phyloP scores from a whole-genome alignment of 2,888 invertebrate species.

The Ctenicera cuprea region DNA sequence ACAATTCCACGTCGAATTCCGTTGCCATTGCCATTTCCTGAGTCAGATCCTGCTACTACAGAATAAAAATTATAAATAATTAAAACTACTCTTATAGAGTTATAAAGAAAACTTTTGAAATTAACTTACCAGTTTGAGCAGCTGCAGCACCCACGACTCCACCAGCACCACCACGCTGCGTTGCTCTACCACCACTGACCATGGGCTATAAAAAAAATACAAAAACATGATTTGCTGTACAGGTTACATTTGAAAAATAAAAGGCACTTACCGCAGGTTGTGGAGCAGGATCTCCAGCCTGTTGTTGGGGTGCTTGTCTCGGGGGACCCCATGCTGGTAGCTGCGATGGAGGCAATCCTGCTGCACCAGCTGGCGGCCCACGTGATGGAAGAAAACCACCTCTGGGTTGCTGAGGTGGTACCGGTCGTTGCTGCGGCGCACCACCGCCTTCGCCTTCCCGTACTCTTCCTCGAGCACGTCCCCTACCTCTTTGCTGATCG shows the following conservation, averaged over 20 bases:
- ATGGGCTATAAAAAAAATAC: neutral
- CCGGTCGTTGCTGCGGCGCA: slow-evolving; percentile 9
- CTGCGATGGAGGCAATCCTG: slow-evolving; percentile 37
- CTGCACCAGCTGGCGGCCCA: neutral
- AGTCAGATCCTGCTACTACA: no score
- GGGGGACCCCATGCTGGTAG: slow-evolving; percentile 45
- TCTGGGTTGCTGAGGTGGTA: slow-evolving; percentile 14
- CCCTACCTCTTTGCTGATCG: slow-evolving; percentile 54
- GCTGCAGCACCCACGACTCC: no score
- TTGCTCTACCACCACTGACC: slow-evolving; percentile 37
- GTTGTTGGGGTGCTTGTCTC: no score
- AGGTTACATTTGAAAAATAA: no score
- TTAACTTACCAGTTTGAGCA: no score
- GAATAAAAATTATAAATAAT: no score
- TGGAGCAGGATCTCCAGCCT: neutral
- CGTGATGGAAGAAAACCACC: slow-evolving; percentile 40
- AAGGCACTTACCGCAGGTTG: neutral
- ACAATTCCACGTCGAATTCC: slow-evolving; percentile 72
- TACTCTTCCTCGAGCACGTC: slow-evolving; percentile 57
- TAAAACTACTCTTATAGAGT: no score
- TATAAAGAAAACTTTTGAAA: no score
- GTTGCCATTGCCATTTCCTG: slow-evolving; percentile 64
- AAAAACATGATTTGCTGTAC: no score
- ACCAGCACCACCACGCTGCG: slow-evolving; percentile 47
- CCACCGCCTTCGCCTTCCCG: slow-evolving; percentile 34